Percentiles rank a stretch among this genome's conserved stretches.
Evolutionary conservation across 2,113 vertebrate species (phyloP).

Genomic region (Myocastor coypus): DNA sequence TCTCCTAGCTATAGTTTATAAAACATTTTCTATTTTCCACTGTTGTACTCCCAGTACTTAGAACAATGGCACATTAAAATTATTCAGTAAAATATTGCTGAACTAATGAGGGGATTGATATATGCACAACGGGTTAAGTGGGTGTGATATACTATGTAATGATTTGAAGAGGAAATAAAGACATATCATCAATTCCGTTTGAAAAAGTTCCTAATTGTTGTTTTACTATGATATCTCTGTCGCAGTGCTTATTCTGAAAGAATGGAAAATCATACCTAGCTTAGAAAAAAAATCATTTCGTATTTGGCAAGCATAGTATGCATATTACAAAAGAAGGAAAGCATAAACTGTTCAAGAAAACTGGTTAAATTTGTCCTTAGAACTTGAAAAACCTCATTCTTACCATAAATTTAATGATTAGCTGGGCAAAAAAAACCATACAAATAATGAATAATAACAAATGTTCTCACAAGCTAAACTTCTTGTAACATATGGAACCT

Average conservation of each 20-base stretch:
- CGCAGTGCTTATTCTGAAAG: conserved; percentile 20
- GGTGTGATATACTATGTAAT: background rate
- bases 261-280: conserved; percentile 17
- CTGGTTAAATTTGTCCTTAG: conserved; percentile 36
- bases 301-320: conserved; percentile 43
- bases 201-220: conserved; percentile 36
- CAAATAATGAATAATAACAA: conserved; percentile 26
- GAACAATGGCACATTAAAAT: conserved; percentile 33
- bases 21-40: background rate
- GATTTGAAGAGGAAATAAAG: conserved; percentile 17
- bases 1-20: conserved; percentile 25
- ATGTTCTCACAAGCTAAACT: conserved; percentile 18
- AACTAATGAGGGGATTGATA: background rate
- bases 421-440: background rate
- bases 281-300: conserved; percentile 49
- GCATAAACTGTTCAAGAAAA: conserved; percentile 33
- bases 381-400: conserved; percentile 32
- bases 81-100: conserved; percentile 43
- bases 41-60: background rate
- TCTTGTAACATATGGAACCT: background rate
- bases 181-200: conserved; percentile 34
- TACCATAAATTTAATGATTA: conserved; percentile 23
- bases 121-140: background rate
- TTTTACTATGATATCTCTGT: background rate
- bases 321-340: background rate